Evolutionary conservation across 2,113 vertebrate genomes (phyloP).

Genomic region (Mesoclemmys tuberculata): DNA sequence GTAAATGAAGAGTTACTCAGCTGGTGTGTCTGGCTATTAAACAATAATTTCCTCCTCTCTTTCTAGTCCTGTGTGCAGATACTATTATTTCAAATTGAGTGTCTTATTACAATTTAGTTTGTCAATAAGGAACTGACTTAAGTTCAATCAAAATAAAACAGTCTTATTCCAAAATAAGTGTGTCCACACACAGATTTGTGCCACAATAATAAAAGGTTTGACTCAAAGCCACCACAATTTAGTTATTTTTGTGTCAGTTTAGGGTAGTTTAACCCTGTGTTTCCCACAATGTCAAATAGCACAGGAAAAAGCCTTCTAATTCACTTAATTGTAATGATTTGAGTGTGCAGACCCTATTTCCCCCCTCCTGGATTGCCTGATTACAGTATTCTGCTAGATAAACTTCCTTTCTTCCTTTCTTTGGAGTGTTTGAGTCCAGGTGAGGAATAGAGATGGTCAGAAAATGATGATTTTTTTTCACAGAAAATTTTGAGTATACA

Average conservation of each 20-base stretch:
- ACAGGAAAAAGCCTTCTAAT: background rate
- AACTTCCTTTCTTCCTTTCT: background rate
- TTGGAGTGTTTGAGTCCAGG: background rate
- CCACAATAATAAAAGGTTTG: background rate
- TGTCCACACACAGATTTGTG: background rate
- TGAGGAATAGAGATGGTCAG: background rate
- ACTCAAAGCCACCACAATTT: background rate
- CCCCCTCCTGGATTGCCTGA: background rate
- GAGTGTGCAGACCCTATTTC: background rate
- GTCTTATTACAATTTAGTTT: background rate
- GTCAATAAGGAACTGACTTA: background rate
- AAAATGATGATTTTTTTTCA: background rate
- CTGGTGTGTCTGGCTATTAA: background rate
- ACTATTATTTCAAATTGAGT: background rate
- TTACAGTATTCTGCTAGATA: background rate
- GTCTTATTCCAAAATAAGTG: background rate
- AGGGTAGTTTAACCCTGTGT: background rate
- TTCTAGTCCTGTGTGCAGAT: background rate
- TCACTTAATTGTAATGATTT: too few species aligned
- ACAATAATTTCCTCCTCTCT: rapidly evolving
- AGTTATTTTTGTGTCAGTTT: background rate
- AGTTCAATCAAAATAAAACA: background rate
- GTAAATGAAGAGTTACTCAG: background rate
- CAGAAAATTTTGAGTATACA: too few species aligned
- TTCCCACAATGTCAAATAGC: background rate